Percentiles rank a stretch among this genome's conserved stretches.
phyloP scores from a whole-genome alignment of 2,797 vertebrate genomes.

The Novumbra hubbsi region DNA sequence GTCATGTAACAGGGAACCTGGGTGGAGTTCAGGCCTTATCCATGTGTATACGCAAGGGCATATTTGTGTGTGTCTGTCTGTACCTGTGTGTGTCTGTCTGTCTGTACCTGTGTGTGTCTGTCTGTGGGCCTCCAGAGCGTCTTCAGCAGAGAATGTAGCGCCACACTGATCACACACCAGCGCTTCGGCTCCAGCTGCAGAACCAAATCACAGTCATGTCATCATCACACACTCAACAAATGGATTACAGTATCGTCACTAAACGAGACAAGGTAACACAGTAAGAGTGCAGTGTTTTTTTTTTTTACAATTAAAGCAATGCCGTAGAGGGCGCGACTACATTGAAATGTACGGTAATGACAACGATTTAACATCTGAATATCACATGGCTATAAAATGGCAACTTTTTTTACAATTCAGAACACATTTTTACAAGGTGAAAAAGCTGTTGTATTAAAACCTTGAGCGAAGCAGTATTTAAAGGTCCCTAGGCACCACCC shows the following conservation, averaged over 20 bases:
- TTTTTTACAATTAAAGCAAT: background rate
- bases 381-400: background rate
- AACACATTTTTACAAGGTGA: background rate
- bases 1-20: background rate
- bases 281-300: background rate
- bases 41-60: background rate
- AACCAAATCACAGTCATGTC: conserved; percentile 49
- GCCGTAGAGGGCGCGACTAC: background rate
- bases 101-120: conserved; percentile 91
- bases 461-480: conserved; percentile 28
- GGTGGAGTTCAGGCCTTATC: background rate
- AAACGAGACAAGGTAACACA: background rate
- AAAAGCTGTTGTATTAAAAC: conserved; percentile 30
- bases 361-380: background rate
- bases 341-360: background rate
- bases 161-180: conserved; percentile 97
- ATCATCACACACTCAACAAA: conserved; percentile 19
- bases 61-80: conserved; percentile 2
- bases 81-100: conserved; percentile 95
- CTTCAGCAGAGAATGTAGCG: conserved; percentile 94
- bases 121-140: conserved; percentile 91
- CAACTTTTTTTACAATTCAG: background rate
- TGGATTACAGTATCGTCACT: background rate
- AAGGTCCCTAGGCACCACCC: conserved; percentile 44
- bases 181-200: conserved; percentile 88